phyloP scores from a whole-genome alignment of 1,140 invertebrate genomes.

The Pogonomyrmex californicus region DNA sequence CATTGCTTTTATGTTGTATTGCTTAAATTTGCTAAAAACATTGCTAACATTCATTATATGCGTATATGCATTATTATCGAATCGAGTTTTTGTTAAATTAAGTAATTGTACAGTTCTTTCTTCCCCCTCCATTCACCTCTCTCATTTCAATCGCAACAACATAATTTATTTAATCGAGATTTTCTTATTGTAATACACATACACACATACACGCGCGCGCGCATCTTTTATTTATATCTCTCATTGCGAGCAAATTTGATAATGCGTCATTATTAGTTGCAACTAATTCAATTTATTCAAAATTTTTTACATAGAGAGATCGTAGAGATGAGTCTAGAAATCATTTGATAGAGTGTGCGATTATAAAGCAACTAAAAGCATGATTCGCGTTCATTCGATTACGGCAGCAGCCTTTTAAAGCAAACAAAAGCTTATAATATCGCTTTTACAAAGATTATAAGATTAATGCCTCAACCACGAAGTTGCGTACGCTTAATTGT shows the following conservation, averaged over 20 bases:
- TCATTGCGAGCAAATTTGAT: neutral
- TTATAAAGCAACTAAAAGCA: neutral
- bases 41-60: neutral
- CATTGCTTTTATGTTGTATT: neutral
- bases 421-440: constrained; percentile 39
- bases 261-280: neutral
- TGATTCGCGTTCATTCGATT: neutral
- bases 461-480: constrained; percentile 43
- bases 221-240: neutral
- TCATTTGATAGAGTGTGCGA: neutral
- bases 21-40: neutral
- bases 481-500: neutral
- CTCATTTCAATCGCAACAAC: neutral
- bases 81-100: neutral
- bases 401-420: neutral
- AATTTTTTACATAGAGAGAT: neutral
- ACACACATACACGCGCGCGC: too few relatives aligned
- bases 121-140: neutral
- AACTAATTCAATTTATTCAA: neutral
- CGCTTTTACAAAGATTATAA: constrained; percentile 55
- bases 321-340: too few relatives aligned
- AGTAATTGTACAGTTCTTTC: neutral
- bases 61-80: neutral
- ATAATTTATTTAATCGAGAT: neutral
- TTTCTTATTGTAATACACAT: neutral